phyloP scores from a whole-genome alignment of 2,113 vertebrate genomes.

The Emydocephalus ijimae region DNA sequence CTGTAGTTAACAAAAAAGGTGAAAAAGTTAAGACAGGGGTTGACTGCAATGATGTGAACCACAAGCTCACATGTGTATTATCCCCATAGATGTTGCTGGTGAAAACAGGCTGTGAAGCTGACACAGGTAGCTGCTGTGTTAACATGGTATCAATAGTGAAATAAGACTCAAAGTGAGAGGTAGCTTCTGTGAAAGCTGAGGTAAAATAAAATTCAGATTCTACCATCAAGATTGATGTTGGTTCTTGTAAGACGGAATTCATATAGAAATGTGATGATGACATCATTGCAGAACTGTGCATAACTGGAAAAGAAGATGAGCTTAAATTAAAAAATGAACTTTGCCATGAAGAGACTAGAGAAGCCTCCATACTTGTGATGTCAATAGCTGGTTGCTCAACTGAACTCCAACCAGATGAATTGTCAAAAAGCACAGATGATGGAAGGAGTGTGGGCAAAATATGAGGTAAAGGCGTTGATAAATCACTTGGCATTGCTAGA shows the following conservation, averaged over 20 bases:
- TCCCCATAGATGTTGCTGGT: conserved; percentile 38
- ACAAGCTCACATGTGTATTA: conserved; percentile 43
- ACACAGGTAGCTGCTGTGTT: conserved; percentile 46
- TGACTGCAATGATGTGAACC: conserved; percentile 36
- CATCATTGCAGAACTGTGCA: conserved; percentile 15
- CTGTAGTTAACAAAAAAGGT: conserved; percentile 1
- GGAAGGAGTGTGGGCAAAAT: conserved; percentile 23
- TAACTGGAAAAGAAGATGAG: not conserved
- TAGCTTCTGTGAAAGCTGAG: conserved; percentile 67
- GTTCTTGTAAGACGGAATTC: conserved; percentile 43
- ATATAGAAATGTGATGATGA: conserved; percentile 23
- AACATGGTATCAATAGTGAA: conserved; percentile 27
- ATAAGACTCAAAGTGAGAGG: conserved; percentile 62
- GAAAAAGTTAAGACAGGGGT: conserved; percentile 54
- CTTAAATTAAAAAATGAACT: conserved; percentile 37
- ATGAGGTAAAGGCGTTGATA: conserved; percentile 48
- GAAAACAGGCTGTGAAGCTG: conserved; percentile 25
- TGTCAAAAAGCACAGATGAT: conserved; percentile 12
- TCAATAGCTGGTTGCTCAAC: not conserved
- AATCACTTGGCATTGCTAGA: conserved; percentile 25
- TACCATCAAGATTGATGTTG: conserved; percentile 1
- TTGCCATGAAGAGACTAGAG: conserved; percentile 42
- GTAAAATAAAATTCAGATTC: conserved; percentile 60
- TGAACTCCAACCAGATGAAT: conserved; percentile 30
- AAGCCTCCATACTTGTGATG: not conserved